Evolutionary conservation across 2,888 invertebrate genomes (phyloP).

Genomic region (Thymelicus sylvestris): DNA sequence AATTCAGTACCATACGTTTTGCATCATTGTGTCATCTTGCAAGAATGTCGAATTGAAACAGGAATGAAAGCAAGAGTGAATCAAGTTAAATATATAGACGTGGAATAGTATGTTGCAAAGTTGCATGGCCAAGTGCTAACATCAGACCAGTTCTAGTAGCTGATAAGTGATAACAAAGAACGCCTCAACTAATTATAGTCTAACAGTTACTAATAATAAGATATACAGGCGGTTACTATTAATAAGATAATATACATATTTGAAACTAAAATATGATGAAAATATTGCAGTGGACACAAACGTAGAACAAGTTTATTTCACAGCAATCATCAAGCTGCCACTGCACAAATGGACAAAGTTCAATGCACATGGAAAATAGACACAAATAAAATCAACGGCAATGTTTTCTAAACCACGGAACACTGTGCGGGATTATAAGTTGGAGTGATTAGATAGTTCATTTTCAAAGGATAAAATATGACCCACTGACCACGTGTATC

Average conservation of each 20-base stretch:
- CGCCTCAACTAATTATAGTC: slow-evolving; percentile 20
- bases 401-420: slow-evolving; percentile 65
- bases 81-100: slow-evolving; percentile 14
- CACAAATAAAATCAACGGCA: slow-evolving; percentile 52
- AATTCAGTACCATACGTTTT: slow-evolving; percentile 22
- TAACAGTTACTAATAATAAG: slow-evolving; percentile 5
- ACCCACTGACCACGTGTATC: no score
- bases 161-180: slow-evolving; percentile 23
- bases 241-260: background rate
- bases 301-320: slow-evolving; percentile 2
- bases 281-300: background rate
- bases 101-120: slow-evolving; percentile 14
- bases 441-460: background rate
- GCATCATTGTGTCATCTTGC: slow-evolving; percentile 35
- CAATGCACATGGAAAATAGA: slow-evolving; percentile 51
- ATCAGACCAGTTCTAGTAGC: slow-evolving; percentile 28
- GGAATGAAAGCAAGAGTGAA: slow-evolving; percentile 31
- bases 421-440: slow-evolving; percentile 54
- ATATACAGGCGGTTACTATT: background rate
- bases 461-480: background rate
- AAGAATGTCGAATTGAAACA: slow-evolving; percentile 28
- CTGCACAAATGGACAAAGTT: slow-evolving; percentile 50
- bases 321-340: slow-evolving; percentile 31
- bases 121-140: slow-evolving; percentile 39
- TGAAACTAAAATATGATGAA: slow-evolving; percentile 1